Conservation (phyloP, 2,888 invertebrate species). For the Strigamia crassipes region DNA sequence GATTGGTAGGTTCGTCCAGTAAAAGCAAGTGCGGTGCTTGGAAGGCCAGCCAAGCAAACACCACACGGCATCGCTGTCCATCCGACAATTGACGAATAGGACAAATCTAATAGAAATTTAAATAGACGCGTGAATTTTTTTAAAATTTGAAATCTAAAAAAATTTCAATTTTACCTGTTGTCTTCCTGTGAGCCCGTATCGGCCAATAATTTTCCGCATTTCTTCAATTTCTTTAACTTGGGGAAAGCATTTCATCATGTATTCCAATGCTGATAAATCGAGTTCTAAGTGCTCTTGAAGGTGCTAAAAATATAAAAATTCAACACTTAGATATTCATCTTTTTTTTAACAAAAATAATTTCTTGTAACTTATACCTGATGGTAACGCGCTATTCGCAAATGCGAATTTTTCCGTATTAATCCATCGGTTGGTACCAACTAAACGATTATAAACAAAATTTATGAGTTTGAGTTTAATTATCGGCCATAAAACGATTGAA, state of each 20-base stretch:
- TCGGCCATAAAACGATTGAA: constrained; percentile 5
- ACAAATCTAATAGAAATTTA: constrained; percentile 69
- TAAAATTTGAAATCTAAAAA: background rate
- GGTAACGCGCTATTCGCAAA: constrained; percentile 94
- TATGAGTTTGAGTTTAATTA: background rate
- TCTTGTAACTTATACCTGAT: constrained; percentile 72
- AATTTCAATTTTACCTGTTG: constrained; percentile 72
- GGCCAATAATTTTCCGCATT: constrained; percentile 98
- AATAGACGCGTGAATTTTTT: no score
- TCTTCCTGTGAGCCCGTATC: constrained; percentile 95
- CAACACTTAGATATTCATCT: no score
- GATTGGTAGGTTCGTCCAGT: constrained; percentile 86
- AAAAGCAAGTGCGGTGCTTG: constrained; percentile 90
- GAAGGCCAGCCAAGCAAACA: constrained; percentile 98
- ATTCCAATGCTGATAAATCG: constrained; percentile 92
- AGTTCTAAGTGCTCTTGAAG: constrained; percentile 93
- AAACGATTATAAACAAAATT: background rate
- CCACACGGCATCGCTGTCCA: constrained; percentile 97
- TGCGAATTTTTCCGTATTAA: constrained; percentile 99
- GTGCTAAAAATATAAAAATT: constrained; percentile 65
- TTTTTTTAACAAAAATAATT: no score
- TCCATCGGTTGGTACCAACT: constrained; percentile 90
- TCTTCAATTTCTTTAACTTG: constrained; percentile 97
- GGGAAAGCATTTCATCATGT: constrained; percentile 97
- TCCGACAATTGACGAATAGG: constrained; percentile 94